Base-by-base conservation (phyloP, 2,888 invertebrate genomes). In the Sinohyriopsis cumingii region DNA sequence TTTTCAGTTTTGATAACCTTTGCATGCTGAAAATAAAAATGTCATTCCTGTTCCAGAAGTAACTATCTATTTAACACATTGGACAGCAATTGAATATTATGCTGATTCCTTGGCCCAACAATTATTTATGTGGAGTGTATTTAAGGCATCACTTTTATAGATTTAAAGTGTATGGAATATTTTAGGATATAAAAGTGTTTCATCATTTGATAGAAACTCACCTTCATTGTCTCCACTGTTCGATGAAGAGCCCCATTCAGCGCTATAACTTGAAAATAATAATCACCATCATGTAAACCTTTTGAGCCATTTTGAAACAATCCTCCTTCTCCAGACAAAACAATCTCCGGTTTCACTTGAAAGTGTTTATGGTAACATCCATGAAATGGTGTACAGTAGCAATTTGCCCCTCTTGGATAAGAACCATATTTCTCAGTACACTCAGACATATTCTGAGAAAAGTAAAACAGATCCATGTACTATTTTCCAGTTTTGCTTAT, bases 401-500 rank as follows among this genome's bases (percentile, higher is more conserved):
- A 73, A 45, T 69, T 69, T 55, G 64, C 64, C 65, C 73, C 73
- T 59, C 73, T 67, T n/a, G 73, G 67, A 64, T 73, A 69, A 18
- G 60, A 33, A 20, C 57, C 65, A 59, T 69, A 73, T 28, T 57
- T 67, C 6, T 54, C 24, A 56, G 67, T 28, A 55, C 73, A 73
- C 19, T 57, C 63, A 18, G 67, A 53, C 25, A 67, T 33, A 45
- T 60, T 55, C 73, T 73, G 55, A n/a, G 3, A 28, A 53, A 6
- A 59, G 20, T 25, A 25, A 25, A n/a, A 25, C 18, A 9, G 28
- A 12, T 25, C 24, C 9, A 59, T 59, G 18, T 59, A 9, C n/a
- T 57, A 18, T 22, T 22, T 57, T 15, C 4, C 9, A 12, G 45
- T 12, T 45, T 15, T 45, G 45, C 12, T 45, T 45, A 3, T 7